A percentile compares a stretch with the other conserved stretches of the same genome.
These are phyloP conservation scores for Diabrotica undecimpunctata DNA, from an alignment of 1,140 invertebrate genomes.

Conservation along the genomic window DNA sequence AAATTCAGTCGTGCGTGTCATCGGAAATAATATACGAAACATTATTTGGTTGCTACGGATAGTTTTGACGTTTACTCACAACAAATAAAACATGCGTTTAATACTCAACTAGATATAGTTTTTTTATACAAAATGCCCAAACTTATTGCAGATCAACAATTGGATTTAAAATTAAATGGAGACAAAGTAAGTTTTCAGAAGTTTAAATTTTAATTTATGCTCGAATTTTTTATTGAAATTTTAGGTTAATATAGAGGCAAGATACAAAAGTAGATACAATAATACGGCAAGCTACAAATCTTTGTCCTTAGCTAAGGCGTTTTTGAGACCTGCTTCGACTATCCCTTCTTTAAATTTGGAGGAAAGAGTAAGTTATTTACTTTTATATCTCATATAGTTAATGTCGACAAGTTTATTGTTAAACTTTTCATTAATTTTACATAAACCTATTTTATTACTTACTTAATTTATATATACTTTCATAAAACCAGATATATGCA, in stretches of 20 bases:
- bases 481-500: too few species aligned
- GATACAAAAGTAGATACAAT: conserved; percentile 25
- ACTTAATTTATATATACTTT: background rate
- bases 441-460: background rate
- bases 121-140: background rate
- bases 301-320: conserved; percentile 28
- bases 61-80: conserved; percentile 8
- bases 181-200: conserved; percentile 25
- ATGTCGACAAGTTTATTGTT: background rate
- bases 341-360: conserved; percentile 30
- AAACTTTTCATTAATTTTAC: background rate
- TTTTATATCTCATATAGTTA: background rate
- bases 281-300: conserved; percentile 31
- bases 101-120: background rate
- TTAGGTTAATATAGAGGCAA: conserved; percentile 34
- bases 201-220: background rate
- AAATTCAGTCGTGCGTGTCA: too few species aligned
- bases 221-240: conserved; percentile 13
- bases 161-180: conserved; percentile 25
- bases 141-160: background rate
- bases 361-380: conserved; percentile 19
- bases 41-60: too few species aligned
- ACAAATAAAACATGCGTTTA: conserved; percentile 7
- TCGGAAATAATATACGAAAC: too few species aligned
- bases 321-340: conserved; percentile 36